Evolutionary conservation across 2,888 invertebrate species (phyloP).

Genomic region (Elegia similella): DNA sequence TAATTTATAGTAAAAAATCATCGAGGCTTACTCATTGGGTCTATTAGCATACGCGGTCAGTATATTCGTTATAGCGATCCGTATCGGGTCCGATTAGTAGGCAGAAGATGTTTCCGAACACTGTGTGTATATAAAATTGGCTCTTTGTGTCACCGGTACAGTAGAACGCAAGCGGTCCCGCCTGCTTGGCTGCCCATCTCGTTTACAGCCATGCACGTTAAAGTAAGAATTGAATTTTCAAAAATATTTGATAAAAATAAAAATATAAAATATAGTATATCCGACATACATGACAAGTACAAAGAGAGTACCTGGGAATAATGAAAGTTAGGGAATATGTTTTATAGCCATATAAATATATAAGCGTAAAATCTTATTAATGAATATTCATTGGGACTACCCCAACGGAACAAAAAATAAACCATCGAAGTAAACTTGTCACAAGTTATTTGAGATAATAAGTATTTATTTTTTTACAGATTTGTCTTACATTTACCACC

Average conservation of each 20-base stretch:
- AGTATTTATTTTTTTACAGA: constrained; percentile 35
- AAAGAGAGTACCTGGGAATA: no score
- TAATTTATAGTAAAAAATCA: constrained; percentile 10
- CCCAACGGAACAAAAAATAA: no score
- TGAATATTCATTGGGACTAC: no score
- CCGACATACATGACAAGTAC: no score
- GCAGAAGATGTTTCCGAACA: constrained; percentile 43
- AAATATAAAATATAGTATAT: neutral
- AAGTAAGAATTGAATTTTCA: constrained; percentile 38
- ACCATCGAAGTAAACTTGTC: no score
- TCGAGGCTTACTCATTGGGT: neutral
- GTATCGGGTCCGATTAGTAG: constrained; percentile 41
- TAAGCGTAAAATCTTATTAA: no score
- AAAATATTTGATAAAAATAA: neutral
- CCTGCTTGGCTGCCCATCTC: constrained; percentile 36
- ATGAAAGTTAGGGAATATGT: no score
- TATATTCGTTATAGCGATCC: constrained; percentile 24
- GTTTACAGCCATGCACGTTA: constrained; percentile 44
- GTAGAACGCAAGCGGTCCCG: constrained; percentile 40
- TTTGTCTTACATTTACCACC: constrained; percentile 38
- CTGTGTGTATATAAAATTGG: constrained; percentile 59
- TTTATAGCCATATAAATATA: no score
- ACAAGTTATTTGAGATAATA: neutral
- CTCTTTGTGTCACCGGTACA: constrained; percentile 42
- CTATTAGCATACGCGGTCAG: constrained; percentile 13